phyloP scores from a whole-genome alignment of 2,888 invertebrate species.

The Hyposoter didymator region DNA sequence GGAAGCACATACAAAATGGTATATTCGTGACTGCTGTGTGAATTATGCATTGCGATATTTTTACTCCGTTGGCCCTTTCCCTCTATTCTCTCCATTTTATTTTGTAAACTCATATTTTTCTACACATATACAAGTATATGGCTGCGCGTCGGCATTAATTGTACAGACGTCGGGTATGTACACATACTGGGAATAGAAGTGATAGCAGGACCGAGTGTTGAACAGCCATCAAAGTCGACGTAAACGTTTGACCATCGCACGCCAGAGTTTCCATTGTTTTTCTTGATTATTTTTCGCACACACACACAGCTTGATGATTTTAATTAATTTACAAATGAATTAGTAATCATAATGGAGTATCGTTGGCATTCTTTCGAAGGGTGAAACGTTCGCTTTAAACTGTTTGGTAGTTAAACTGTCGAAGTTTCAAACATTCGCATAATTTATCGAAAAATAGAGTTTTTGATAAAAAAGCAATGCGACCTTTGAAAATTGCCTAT shows the following conservation, averaged over 20 bases:
- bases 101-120: not conserved
- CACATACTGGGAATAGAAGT: not conserved
- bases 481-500: not conserved
- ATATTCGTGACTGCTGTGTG: slow-evolving; percentile 45
- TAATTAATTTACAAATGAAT: not conserved
- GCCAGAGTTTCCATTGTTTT: slow-evolving; percentile 5
- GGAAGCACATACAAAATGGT: slow-evolving; percentile 47
- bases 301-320: not conserved
- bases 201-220: slow-evolving; percentile 13
- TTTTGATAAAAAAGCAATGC: not conserved
- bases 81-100: slow-evolving; percentile 17
- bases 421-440: not conserved
- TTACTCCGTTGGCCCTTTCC: slow-evolving; percentile 33
- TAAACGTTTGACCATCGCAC: slow-evolving; percentile 13
- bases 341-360: not conserved
- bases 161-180: not conserved
- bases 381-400: not conserved
- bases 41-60: slow-evolving; percentile 50
- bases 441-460: not conserved
- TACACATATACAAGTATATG: not conserved
- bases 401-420: not conserved
- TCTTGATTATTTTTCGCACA: slow-evolving; percentile 16
- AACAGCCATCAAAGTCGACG: slow-evolving; percentile 28
- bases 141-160: not conserved
- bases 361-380: not conserved